A percentile compares a stretch with the other conserved stretches of the same genome.
Evolutionary conservation across 2,113 vertebrate species (phyloP).

Genomic region (Perccottus glenii): DNA sequence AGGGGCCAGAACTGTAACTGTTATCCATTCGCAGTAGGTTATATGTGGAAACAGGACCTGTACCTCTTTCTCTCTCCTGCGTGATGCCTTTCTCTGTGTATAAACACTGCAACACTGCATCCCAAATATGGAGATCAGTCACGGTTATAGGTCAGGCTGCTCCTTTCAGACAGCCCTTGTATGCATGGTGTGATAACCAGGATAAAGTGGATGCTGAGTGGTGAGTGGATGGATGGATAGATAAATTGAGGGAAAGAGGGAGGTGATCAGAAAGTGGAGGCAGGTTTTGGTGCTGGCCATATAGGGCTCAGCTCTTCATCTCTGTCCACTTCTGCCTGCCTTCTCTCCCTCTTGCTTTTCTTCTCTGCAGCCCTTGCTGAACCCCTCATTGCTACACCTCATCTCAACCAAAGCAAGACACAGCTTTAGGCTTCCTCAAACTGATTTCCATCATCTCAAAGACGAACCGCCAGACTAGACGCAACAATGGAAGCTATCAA

Average conservation of each 20-base stretch:
- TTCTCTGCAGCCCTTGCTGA: slow-evolving; percentile 31
- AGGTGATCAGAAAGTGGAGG: slow-evolving; percentile 69
- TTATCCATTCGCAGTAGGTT: slow-evolving; percentile 77
- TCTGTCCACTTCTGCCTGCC: slow-evolving; percentile 30
- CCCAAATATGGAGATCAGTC: slow-evolving; percentile 92
- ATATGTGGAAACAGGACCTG: slow-evolving; percentile 83
- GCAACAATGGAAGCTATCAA: slow-evolving; percentile 92
- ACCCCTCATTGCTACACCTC: slow-evolving; percentile 1
- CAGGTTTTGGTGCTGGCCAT: slow-evolving; percentile 73
- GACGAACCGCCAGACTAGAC: not conserved
- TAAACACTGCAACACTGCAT: slow-evolving; percentile 79
- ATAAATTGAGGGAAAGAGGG: slow-evolving; percentile 44
- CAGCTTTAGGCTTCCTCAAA: slow-evolving; percentile 2
- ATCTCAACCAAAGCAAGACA: slow-evolving; percentile 20
- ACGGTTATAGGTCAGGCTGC: slow-evolving; percentile 73
- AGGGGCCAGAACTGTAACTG: slow-evolving; percentile 12
- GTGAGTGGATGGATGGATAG: slow-evolving; percentile 54
- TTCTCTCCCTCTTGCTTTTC: slow-evolving; percentile 33
- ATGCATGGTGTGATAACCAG: slow-evolving; percentile 55
- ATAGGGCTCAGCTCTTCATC: slow-evolving; percentile 60
- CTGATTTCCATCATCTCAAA: slow-evolving; percentile 30
- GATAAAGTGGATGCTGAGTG: slow-evolving; percentile 57
- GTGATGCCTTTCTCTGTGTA: slow-evolving; percentile 43
- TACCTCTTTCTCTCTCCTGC: slow-evolving; percentile 33
- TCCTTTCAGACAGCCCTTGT: slow-evolving; percentile 76